These are phyloP conservation scores for Samia ricini DNA, from an alignment of 1,140 invertebrate species.

Conservation along the genomic window DNA sequence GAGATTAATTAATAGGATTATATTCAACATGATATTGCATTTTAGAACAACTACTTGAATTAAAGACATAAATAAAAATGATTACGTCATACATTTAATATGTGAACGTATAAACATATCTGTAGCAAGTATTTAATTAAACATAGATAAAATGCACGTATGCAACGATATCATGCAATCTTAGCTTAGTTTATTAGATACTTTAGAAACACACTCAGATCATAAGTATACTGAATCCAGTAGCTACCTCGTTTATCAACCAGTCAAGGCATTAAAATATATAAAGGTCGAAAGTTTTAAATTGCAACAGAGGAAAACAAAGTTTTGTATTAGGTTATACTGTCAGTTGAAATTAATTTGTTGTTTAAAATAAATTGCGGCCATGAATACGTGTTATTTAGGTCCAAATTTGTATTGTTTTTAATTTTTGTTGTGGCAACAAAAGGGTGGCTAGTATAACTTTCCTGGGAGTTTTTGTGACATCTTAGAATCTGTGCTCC, in stretches of 20 bases:
- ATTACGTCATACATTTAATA: background rate
- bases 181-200: background rate
- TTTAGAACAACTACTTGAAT: conserved; percentile 1
- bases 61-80: background rate
- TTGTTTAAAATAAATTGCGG: too few relatives aligned
- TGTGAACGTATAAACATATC: background rate
- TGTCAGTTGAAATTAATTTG: too few relatives aligned
- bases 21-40: background rate
- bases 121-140: background rate
- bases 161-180: background rate
- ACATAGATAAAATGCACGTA: background rate
- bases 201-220: background rate
- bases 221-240: background rate
- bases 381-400: too few relatives aligned
- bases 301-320: too few relatives aligned
- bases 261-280: background rate
- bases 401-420: too few relatives aligned
- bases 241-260: too few relatives aligned
- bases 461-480: too few relatives aligned
- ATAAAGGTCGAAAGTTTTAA: too few relatives aligned
- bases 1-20: conserved; percentile 7
- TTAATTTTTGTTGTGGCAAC: too few relatives aligned
- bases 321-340: too few relatives aligned
- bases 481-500: too few relatives aligned
- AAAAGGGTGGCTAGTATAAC: too few relatives aligned